phyloP scores from a whole-genome alignment of 1,140 invertebrate species.

The Ridgeia piscesae region DNA sequence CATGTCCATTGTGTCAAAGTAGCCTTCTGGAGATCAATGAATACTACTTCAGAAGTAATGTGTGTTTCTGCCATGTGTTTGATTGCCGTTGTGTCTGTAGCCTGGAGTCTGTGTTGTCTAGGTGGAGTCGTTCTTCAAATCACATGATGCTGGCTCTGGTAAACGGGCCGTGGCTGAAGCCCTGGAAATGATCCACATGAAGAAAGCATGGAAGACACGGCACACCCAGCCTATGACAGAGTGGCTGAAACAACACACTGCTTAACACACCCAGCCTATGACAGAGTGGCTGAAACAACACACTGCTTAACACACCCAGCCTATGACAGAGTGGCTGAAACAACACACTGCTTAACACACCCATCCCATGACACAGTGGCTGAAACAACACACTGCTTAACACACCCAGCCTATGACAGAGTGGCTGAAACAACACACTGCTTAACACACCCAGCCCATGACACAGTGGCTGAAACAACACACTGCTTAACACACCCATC shows the following conservation, averaged over 20 bases:
- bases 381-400: not conserved
- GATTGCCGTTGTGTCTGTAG: not conserved
- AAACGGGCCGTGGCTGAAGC: constrained; percentile 65
- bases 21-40: too few species aligned
- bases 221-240: constrained; percentile 66
- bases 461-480: not conserved
- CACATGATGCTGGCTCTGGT: not conserved
- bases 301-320: constrained; percentile 55
- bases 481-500: not conserved
- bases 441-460: not conserved
- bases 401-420: not conserved
- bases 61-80: too few species aligned
- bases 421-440: not conserved
- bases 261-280: constrained; percentile 60
- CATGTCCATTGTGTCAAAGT: too few species aligned
- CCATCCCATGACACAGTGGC: not conserved
- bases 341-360: constrained; percentile 1
- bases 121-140: constrained; percentile 19
- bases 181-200: constrained; percentile 75
- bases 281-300: constrained; percentile 63
- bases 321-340: constrained; percentile 65
- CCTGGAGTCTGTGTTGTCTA: not conserved
- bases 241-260: constrained; percentile 59
- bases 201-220: constrained; percentile 74
- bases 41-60: too few species aligned